Base-by-base conservation (phyloP, 2,888 invertebrate genomes). In the Julus scanicus region DNA sequence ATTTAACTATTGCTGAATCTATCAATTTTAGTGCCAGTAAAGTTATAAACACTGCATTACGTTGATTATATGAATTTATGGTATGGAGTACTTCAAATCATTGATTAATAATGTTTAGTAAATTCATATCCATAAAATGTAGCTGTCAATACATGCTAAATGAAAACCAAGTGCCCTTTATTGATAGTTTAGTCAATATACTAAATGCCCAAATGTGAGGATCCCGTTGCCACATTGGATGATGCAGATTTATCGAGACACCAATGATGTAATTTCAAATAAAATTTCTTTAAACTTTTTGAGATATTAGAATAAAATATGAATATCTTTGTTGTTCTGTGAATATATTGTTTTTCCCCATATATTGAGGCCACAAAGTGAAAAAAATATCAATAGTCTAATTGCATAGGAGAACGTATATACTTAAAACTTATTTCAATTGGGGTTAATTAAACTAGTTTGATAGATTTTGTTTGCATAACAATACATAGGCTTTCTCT, bases 381-480 rank as follows among this genome's bases (percentile, higher is more conserved):
- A 63, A 17, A 63, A 63, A 63, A 17, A 15, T 53, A 2, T 9
- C 13, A 15, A 53, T 9, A 53, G 2, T 13, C 53, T 13, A 53
- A 29, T 71, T 71, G 29, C 1, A 5, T 71, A 71, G 11, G 29
- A 71, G 11, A 37, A 29, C 8, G 37, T 80, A 29, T 71, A 71
- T 0, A 29, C 37, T 80, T 37, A 29, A 20, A 20, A 80, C 13
- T 13, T 20, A 37, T 37, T 6, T 17, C 63, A 80, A 80, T 80
- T 80, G 29, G 37, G 80, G 80, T 80, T 80, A 80, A 80, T 13
- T 80, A 80, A 80, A 37, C 37, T 11, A 80, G 37, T 37, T 80
- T 80, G 15, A 13, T 11, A 80, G 20, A 63, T 5, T 71, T 20
- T 80, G 20, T 80, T 80, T 80, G 80, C 37, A 80, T 37, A 37